Evolutionary conservation across 2,113 vertebrate genomes (phyloP), one percentile per base, ranked within the genome.

Genomic region (Motacilla alba): DNA sequence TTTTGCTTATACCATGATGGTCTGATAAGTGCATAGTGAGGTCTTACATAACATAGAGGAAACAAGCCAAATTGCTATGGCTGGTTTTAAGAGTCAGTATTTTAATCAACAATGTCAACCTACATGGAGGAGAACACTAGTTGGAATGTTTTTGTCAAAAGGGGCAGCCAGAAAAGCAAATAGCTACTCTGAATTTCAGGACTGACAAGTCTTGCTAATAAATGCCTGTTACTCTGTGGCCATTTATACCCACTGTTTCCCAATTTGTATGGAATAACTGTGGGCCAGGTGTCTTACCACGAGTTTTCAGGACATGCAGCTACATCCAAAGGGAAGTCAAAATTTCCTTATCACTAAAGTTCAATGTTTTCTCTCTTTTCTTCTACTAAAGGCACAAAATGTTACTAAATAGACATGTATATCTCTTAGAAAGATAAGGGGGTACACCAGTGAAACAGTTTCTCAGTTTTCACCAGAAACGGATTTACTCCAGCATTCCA

Each of bases 81-180:
- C 56, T 84, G 10, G 10, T 49, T 88, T 6, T 14, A 55, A 39
- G 33, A 62, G 14, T 55, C 62, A 47, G 10, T 75, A 53, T 60
- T 94, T 77, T 75, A 58, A 41, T 62, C n/a, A 67, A 41, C 20
- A 91, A 53, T 23, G 33, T 82, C 53, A 74, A 13, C 22, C 21
- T 49, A 9, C 0, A 0, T 8, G 14, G 76, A 66, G 13, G 19
- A 59, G 3, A 75, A 39, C 43, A 52, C 10, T 18, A 35, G 5
- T 0, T 30, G 15, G 13, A 62, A 66, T 3, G 15, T 47, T 85
- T 75, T 93, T 60, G 27, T 74, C 37, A 60, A 62, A 78, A 75
- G 60, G n/a, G 12, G 13, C n/a, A 87, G 3, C 6, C 13, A 69
- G 53, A 73, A 75, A 85, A 87, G 17, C 8, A 58, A 78, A 52